Percentiles rank a stretch among this genome's conserved stretches.
phyloP scores from a whole-genome alignment of 2,113 vertebrate species.

The Dipodomys stephensi region DNA sequence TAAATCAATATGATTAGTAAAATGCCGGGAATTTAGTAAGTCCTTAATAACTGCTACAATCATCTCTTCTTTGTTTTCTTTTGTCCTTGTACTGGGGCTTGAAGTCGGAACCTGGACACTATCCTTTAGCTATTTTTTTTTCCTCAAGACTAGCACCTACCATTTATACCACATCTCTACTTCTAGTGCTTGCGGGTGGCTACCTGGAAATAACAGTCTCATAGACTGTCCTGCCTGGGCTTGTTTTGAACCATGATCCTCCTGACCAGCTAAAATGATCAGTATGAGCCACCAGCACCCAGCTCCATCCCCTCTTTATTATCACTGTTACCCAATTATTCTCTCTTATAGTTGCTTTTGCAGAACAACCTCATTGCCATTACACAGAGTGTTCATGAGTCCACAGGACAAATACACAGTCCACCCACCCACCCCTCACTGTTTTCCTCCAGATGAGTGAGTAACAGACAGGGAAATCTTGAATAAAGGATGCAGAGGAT shows the following conservation, averaged over 20 bases:
- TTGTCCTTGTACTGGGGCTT: no score
- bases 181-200: no score
- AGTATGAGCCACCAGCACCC: no score
- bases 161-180: no score
- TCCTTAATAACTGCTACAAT: background rate
- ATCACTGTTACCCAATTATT: background rate
- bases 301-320: background rate
- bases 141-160: no score
- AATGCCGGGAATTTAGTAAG: background rate
- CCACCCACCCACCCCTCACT: background rate
- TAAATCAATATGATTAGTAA: background rate
- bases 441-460: background rate
- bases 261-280: no score
- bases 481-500: background rate
- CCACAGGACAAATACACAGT: rapidly evolving
- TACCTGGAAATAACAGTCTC: no score
- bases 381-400: background rate
- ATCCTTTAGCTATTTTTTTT: no score
- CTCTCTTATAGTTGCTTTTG: background rate
- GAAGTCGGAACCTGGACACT: background rate
- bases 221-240: no score
- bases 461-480: background rate
- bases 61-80: background rate
- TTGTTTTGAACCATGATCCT: no score
- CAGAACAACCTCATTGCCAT: background rate